Base-by-base conservation (phyloP, 2,797 vertebrate genomes). In the Tachyglossus aculeatus region DNA sequence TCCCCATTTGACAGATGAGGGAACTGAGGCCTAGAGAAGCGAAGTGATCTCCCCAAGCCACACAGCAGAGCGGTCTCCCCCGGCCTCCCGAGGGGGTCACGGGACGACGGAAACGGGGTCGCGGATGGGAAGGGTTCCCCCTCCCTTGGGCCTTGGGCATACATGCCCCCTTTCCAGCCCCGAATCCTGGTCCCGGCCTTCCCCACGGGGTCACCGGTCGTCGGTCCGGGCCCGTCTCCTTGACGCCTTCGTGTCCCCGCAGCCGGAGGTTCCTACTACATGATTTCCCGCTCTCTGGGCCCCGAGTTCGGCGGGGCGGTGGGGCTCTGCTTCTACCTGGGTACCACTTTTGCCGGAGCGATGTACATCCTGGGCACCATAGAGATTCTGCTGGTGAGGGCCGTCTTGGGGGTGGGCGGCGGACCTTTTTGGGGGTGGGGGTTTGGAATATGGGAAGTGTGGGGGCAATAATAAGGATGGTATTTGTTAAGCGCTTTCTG, bases 351-450 rank as follows among this genome's bases (percentile, higher is more conserved):
- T 58, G 98, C 98, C 0, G 98, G 97, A 43, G 97, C 98, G 89
- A 99, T 99, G 98, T 99, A 99, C 89, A 99, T 99, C 93, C 90
- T 99, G 90, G 98, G 98, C 59, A 97, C 96, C 89, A 98, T 99
- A 0, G 98, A 99, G 90, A 97, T 99, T 83, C 93, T 99, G 61
- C 91, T 99, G 96, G 98, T 99, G 88, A 84, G 96, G 91, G 41
- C 43, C 60, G 51, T 7, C 2, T 2, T 18, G 72, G 57, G 59
- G 32, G 74, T 44, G 19, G 70, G 15, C 31, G 67, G 76, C 76
- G 69, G 31, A 9, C 41, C 37, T 32, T n/a, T n/a, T n/a, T n/a
- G n/a, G 37, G 16, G 15, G 37, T 15, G 7, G 37, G 15, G 37
- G 16, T 16, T 15, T 37, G 36, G 15, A 36, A 37, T 16, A 37